These are phyloP conservation scores for Drosophila serrata DNA, from an alignment of 1,140 invertebrate species.

Conservation along the genomic window DNA sequence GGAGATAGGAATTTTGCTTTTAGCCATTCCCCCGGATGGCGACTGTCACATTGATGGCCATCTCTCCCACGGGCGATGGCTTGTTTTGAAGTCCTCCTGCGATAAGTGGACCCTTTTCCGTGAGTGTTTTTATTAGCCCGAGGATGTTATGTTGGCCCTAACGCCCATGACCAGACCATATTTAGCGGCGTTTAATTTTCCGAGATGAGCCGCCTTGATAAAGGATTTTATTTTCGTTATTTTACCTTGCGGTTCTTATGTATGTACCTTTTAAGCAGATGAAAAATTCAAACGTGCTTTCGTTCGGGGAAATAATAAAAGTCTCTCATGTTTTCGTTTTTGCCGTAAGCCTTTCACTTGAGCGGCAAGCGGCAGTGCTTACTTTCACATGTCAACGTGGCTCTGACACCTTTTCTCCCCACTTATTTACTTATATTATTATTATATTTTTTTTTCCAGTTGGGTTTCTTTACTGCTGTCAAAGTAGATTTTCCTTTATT, in stretches of 20 bases:
- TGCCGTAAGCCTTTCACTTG: conserved; percentile 33
- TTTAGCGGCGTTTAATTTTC: conserved; percentile 36
- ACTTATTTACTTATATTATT: conserved; percentile 3
- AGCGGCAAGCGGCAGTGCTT: conserved; percentile 15
- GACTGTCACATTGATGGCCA: conserved; percentile 41
- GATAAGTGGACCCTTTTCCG: conserved; percentile 43
- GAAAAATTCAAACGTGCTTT: conserved; percentile 12
- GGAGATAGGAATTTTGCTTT: conserved; percentile 33
- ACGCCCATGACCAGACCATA: background rate
- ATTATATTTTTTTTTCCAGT: conserved; percentile 8
- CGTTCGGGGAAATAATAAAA: conserved; percentile 28
- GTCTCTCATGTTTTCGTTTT: conserved; percentile 9
- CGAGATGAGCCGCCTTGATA: conserved; percentile 36
- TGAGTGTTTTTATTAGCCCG: conserved; percentile 35
- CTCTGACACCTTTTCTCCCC: conserved; percentile 43
- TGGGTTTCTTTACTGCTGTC: conserved; percentile 46
- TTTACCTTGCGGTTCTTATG: conserved; percentile 22
- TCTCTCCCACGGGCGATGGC: conserved; percentile 32
- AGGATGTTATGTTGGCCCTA: conserved; percentile 14
- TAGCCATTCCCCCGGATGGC: conserved; percentile 3
- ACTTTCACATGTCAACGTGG: conserved; percentile 20
- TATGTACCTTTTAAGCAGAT: conserved; percentile 20
- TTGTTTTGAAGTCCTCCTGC: conserved; percentile 20
- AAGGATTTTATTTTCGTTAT: background rate
- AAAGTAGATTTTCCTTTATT: conserved; percentile 64